phyloP scores from a whole-genome alignment of 1,140 invertebrate species.

The Cephus cinctus region DNA sequence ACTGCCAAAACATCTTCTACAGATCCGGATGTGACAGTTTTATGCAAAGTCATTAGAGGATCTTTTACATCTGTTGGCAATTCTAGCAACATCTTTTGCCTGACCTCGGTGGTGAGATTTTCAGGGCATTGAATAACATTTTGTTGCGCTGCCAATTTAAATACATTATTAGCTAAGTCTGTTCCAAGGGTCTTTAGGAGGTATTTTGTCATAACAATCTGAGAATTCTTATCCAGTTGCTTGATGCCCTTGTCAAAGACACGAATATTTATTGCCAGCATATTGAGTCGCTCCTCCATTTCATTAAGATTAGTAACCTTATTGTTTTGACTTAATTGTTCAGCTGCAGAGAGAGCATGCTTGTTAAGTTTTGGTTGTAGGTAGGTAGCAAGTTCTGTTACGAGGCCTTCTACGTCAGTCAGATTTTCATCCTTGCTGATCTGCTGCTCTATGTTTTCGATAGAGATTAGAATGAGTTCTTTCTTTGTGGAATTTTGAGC shows the following conservation, averaged over 20 bases:
- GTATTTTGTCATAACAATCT: conserved; percentile 74
- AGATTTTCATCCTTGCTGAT: conserved; percentile 65
- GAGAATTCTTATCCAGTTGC: conserved; percentile 61
- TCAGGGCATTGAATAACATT: conserved; percentile 57
- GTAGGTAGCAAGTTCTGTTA: conserved; percentile 61
- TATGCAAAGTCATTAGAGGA: conserved; percentile 63
- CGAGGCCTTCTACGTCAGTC: conserved; percentile 65
- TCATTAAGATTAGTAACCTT: conserved; percentile 43
- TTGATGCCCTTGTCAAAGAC: conserved; percentile 87
- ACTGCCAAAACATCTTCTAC: conserved; percentile 77
- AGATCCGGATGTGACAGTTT: conserved; percentile 59
- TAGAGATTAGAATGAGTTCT: conserved; percentile 66
- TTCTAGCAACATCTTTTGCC: conserved; percentile 68
- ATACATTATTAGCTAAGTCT: conserved; percentile 80
- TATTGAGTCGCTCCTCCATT: conserved; percentile 75
- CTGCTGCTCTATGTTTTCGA: conserved; percentile 68
- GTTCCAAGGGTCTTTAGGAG: conserved; percentile 79
- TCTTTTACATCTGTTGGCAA: conserved; percentile 66
- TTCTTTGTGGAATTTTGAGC: conserved; percentile 31
- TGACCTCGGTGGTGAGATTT: conserved; percentile 65
- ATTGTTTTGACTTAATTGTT: conserved; percentile 57
- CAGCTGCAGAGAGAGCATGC: conserved; percentile 62
- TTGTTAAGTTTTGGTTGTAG: conserved; percentile 61
- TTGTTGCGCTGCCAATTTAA: conserved; percentile 69
- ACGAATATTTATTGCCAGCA: conserved; percentile 72